phyloP scores from a whole-genome alignment of 2,797 vertebrate genomes.

The Neomorphus geoffroyi region DNA sequence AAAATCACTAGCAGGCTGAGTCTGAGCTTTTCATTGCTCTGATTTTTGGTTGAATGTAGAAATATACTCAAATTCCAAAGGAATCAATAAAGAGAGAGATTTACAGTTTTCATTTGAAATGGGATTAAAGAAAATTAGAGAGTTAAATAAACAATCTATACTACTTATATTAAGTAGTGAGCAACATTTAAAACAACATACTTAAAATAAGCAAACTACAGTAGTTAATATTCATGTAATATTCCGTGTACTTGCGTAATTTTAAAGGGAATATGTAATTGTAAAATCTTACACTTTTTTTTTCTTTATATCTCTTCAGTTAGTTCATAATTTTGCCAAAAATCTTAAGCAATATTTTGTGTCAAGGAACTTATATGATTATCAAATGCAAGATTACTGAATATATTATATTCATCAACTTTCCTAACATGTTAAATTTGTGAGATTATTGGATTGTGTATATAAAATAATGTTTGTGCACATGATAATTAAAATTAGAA shows the following conservation, averaged over 20 bases:
- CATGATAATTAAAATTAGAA: neutral
- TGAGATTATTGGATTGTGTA: neutral
- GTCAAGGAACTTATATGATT: neutral
- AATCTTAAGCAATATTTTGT: neutral
- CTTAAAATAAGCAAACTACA: neutral
- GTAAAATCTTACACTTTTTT: neutral
- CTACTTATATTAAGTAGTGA: neutral
- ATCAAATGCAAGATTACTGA: neutral
- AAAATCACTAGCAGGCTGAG: neutral
- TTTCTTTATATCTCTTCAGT: neutral
- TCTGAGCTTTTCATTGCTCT: neutral
- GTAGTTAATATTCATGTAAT: neutral
- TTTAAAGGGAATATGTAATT: neutral
- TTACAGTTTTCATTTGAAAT: constrained; percentile 16
- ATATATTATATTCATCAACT: neutral
- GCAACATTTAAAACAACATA: neutral
- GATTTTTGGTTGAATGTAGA: neutral
- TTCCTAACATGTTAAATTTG: neutral
- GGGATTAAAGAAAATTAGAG: neutral
- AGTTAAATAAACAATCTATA: neutral
- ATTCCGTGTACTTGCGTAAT: neutral
- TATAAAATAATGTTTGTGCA: neutral
- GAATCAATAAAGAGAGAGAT: neutral
- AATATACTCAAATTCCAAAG: neutral
- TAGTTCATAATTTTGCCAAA: neutral